Percentiles rank a stretch among this genome's conserved stretches.
Evolutionary conservation across 2,888 invertebrate species (phyloP).

Genomic region (Fragum fragum): DNA sequence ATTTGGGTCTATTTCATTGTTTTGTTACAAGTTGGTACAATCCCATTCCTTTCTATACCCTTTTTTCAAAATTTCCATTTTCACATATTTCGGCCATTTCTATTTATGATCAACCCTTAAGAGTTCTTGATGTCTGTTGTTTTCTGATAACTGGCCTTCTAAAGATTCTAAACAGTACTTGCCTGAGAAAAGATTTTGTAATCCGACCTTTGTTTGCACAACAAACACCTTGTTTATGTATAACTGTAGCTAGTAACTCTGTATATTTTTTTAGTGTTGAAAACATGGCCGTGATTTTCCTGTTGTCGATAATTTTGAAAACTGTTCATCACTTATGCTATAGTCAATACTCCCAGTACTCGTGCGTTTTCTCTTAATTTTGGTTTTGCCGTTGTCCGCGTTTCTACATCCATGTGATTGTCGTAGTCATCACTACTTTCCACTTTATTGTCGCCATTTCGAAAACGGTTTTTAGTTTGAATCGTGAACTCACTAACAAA

Average conservation of each 20-base stretch:
- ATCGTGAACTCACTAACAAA: background rate
- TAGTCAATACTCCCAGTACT: background rate
- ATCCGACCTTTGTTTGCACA: too few species aligned
- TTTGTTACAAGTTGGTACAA: too few species aligned
- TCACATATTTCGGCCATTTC: too few species aligned
- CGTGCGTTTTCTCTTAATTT: background rate
- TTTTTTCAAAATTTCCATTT: too few species aligned
- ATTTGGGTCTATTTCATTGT: too few species aligned
- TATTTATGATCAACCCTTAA: too few species aligned
- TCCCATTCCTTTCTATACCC: too few species aligned
- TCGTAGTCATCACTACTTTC: background rate
- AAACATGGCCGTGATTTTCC: slow-evolving; percentile 2
- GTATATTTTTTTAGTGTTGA: background rate
- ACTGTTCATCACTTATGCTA: background rate
- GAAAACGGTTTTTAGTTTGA: background rate
- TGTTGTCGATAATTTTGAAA: slow-evolving; percentile 11
- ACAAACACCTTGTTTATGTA: background rate
- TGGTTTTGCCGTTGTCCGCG: background rate
- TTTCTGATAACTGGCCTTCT: too few species aligned
- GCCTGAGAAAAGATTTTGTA: too few species aligned
- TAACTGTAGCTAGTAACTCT: background rate
- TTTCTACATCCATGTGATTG: background rate
- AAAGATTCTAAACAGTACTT: too few species aligned
- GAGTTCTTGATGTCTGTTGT: too few species aligned
- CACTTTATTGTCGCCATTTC: background rate